A percentile compares a stretch with the other conserved stretches of the same genome.
Conservation (phyloP, 2,797 vertebrate genomes). For the Anas capensis region DNA sequence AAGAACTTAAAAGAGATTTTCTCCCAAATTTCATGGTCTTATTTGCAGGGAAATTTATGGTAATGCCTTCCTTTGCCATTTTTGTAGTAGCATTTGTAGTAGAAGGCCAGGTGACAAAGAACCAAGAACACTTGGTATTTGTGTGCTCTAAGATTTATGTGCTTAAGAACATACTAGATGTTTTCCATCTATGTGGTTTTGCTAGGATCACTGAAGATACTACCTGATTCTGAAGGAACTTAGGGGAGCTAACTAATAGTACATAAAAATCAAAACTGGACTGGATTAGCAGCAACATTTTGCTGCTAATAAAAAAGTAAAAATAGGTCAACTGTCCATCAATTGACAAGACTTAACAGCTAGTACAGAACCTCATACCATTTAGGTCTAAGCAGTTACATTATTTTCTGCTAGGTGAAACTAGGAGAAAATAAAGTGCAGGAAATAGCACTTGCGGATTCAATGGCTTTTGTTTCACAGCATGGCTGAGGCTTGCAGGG, state of each 20-base stretch:
- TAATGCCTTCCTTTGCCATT: not conserved
- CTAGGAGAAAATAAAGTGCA: not conserved
- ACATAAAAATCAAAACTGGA: not conserved
- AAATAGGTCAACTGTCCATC: not conserved
- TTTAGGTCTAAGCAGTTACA: not conserved
- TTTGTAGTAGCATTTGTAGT: not conserved
- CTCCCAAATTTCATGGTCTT: not conserved
- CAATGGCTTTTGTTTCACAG: not conserved
- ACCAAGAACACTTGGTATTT: not conserved
- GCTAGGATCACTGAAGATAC: not conserved
- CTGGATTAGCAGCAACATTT: not conserved
- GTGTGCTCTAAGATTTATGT: not conserved
- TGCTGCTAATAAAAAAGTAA: not conserved
- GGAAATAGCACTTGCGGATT: not conserved
- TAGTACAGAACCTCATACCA: not conserved
- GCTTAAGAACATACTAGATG: not conserved
- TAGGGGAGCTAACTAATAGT: not conserved
- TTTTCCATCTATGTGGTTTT: not conserved
- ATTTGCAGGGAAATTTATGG: not conserved
- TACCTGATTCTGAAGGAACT: not conserved
- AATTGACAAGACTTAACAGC: not conserved
- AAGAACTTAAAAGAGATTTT: not conserved
- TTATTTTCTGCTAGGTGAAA: not conserved
- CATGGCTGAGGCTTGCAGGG: not conserved
- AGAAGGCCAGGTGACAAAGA: not conserved